phyloP scores from a whole-genome alignment of 2,797 vertebrate genomes.

The Diglossa cyanea region DNA sequence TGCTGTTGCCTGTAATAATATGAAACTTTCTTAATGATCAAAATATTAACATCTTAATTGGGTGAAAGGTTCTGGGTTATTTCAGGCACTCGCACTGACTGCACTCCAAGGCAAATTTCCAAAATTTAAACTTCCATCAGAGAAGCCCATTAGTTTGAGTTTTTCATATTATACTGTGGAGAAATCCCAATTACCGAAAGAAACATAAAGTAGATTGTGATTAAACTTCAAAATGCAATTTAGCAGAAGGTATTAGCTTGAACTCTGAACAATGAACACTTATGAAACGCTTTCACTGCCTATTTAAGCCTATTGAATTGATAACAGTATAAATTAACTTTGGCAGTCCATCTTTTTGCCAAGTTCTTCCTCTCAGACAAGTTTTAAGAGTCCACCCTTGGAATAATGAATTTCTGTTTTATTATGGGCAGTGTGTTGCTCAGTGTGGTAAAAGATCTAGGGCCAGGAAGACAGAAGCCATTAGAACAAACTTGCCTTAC shows the following conservation, averaged over 20 bases:
- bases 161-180: conserved; percentile 6
- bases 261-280: conserved; percentile 66
- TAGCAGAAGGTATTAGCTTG: conserved; percentile 63
- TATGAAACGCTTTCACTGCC: conserved; percentile 49
- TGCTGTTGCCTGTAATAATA: neutral
- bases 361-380: conserved; percentile 40
- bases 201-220: conserved; percentile 61
- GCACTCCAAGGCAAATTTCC: conserved; percentile 12
- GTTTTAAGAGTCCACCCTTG: conserved; percentile 17
- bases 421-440: conserved; percentile 1
- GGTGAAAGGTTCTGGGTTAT: conserved; percentile 17
- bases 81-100: neutral
- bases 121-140: conserved; percentile 19
- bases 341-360: conserved; percentile 54
- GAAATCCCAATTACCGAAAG: conserved; percentile 62
- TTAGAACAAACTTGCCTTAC: neutral
- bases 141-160: conserved; percentile 25
- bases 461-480: neutral
- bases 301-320: conserved; percentile 69
- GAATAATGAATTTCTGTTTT: conserved; percentile 44
- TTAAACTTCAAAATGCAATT: conserved; percentile 71
- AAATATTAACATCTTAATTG: neutral
- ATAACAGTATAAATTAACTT: conserved; percentile 68
- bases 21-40: neutral
- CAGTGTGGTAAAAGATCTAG: neutral